Percentiles rank a stretch among this genome's conserved stretches.
phyloP scores from a whole-genome alignment of 2,888 invertebrate genomes.

The Limnephilus lunatus region DNA sequence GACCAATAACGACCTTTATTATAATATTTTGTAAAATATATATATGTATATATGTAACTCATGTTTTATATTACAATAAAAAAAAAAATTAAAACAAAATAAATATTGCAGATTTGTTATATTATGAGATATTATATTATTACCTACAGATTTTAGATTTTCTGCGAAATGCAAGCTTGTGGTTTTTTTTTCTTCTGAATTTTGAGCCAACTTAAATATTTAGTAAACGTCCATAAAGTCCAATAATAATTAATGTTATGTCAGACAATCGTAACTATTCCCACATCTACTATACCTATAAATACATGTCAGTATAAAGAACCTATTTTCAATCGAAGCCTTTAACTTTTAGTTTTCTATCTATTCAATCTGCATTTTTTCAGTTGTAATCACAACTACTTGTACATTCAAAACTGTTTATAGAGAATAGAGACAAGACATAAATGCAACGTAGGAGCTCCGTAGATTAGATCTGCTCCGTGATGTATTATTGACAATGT shows the following conservation, averaged over 20 bases:
- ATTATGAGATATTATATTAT: not conserved
- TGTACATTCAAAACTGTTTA: not conserved
- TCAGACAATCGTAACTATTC: too few relatives aligned
- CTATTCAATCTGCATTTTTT: not conserved
- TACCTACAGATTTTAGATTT: not conserved
- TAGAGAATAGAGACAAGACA: not conserved
- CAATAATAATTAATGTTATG: too few relatives aligned
- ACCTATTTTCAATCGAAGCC: not conserved
- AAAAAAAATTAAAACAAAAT: too few relatives aligned
- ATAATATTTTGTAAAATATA: too few relatives aligned
- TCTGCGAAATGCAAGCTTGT: not conserved
- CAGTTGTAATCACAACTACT: not conserved
- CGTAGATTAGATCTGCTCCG: not conserved
- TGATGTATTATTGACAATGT: not conserved
- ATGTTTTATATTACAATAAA: too few relatives aligned
- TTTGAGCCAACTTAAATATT: not conserved
- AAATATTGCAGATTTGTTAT: not conserved
- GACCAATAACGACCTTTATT: too few relatives aligned
- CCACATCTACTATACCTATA: too few relatives aligned
- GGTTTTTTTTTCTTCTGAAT: not conserved
- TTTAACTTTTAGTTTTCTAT: too few relatives aligned
- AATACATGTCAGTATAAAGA: not conserved
- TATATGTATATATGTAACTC: too few relatives aligned
- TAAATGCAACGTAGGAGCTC: not conserved
- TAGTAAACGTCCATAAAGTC: too few relatives aligned